A percentile compares a stretch with the other conserved stretches of the same genome.
Evolutionary conservation across 2,797 vertebrate genomes (phyloP).

Genomic region (Dryobates pubescens): DNA sequence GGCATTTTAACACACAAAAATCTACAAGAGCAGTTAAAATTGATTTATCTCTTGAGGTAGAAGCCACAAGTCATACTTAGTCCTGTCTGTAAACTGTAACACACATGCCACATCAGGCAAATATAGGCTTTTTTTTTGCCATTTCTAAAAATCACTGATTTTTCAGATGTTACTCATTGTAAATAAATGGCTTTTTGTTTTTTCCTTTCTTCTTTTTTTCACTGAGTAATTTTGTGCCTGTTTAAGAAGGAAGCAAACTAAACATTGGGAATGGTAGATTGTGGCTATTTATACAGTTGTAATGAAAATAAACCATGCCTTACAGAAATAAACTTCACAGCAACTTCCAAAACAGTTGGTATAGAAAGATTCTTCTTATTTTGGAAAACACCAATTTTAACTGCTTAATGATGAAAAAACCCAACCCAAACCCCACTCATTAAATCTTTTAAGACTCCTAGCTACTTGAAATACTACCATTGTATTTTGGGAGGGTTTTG

Average conservation of each 20-base stretch:
- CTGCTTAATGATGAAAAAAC: not conserved
- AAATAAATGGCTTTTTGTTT: not conserved
- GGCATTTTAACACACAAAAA: not conserved
- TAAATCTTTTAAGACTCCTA: not conserved
- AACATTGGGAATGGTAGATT: not conserved
- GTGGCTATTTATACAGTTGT: not conserved
- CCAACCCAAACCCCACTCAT: not conserved
- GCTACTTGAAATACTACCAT: not conserved
- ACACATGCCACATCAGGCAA: not conserved
- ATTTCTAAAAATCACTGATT: not conserved
- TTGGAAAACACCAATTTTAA: constrained; percentile 49
- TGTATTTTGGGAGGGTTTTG: not conserved
- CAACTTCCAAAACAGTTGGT: not conserved
- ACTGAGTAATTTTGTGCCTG: not conserved
- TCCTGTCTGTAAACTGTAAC: not conserved
- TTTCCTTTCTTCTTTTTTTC: no score
- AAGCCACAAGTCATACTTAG: constrained; percentile 21
- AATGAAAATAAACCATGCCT: not conserved
- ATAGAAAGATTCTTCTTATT: not conserved
- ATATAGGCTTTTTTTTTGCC: not conserved
- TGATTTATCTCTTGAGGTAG: constrained; percentile 51
- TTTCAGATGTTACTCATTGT: not conserved
- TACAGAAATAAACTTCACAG: not conserved
- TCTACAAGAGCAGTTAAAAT: not conserved
- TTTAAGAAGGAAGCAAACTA: constrained; percentile 20